Base-by-base conservation (phyloP, 2,888 invertebrate genomes). In the Thalpophila matura region DNA sequence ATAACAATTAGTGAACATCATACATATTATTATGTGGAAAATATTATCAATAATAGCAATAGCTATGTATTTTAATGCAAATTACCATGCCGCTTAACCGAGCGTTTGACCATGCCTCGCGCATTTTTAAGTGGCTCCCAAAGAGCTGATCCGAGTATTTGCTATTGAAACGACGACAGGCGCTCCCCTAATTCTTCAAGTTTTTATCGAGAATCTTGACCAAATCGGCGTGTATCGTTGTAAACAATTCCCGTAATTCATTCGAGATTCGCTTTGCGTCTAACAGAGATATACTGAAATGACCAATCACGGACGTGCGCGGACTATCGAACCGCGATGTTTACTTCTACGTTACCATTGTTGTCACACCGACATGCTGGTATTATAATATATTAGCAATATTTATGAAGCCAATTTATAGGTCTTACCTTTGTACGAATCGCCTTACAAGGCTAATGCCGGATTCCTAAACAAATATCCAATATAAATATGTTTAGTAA, bases 201-300 rank as follows among this genome's bases (percentile, higher is more conserved):
- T 81, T 84, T 84, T 82, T 81, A 67, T 77, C 74, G 70, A 67
- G 76, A 79, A 77, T 74, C 71, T 82, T 73, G 74, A 77, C 77
- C 79, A 84, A 87, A 86, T 86, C 82, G 71, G 66, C 69, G 69
- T 79, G 81, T 80, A 86, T 87, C 83, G 81, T 79, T 83, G 87
- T 89, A 90, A 90, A 91, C 89, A 90, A 91, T 90, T 90, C 89
- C 83, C 82, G 88, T 88, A 85, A 89, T 89, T 87, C 90, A 91
- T 93, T 93, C 85, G 79, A 87, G 82, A 94, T 93, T 93, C 93
- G 79, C 80, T 74, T 73, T 79, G 89, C 90, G 91, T 90, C 83
- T 88, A 88, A 89, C 90, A 87, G 87, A 91, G 92, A 92, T 93
- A 91, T 93, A 93, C 91, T 91, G 92, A 92, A 93, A 93, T 94